These are phyloP conservation scores for Coregonus ussuriensis DNA, from an alignment of 2,797 vertebrate genomes.

Conservation along the genomic window DNA sequence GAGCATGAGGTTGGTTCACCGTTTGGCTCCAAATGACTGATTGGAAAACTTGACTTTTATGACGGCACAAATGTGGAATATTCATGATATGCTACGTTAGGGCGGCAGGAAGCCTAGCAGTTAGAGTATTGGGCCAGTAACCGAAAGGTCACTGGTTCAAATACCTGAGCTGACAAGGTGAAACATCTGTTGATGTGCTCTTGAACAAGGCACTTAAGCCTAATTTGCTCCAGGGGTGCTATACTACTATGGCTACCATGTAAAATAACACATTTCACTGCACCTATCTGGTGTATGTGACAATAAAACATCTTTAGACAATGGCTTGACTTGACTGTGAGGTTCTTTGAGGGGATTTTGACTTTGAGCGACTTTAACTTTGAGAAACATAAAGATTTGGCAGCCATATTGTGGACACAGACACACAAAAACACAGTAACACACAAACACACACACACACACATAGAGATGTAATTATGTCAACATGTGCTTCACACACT, in stretches of 20 bases:
- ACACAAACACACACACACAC: neutral
- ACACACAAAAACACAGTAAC: neutral
- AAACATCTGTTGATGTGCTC: too few species aligned
- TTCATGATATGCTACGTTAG: neutral
- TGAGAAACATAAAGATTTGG: neutral
- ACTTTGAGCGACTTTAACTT: neutral
- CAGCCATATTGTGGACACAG: neutral
- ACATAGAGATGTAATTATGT: neutral
- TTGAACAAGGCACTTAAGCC: too few species aligned
- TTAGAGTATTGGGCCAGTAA: too few species aligned
- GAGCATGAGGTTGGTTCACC: neutral
- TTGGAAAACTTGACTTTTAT: neutral
- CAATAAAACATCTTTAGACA: neutral
- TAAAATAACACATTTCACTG: too few species aligned
- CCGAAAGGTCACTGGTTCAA: too few species aligned
- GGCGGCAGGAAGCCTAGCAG: too few species aligned
- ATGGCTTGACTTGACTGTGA: neutral
- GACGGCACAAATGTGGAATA: neutral
- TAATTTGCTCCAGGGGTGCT: too few species aligned
- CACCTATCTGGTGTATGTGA: too few species aligned
- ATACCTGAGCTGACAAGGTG: too few species aligned
- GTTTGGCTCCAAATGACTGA: neutral
- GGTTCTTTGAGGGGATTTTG: neutral
- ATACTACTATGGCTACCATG: too few species aligned
- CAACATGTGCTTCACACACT: neutral